Percentiles rank a stretch among this genome's conserved stretches.
Conservation (phyloP, 2,888 invertebrate genomes). For the Drosophila affinis region DNA sequence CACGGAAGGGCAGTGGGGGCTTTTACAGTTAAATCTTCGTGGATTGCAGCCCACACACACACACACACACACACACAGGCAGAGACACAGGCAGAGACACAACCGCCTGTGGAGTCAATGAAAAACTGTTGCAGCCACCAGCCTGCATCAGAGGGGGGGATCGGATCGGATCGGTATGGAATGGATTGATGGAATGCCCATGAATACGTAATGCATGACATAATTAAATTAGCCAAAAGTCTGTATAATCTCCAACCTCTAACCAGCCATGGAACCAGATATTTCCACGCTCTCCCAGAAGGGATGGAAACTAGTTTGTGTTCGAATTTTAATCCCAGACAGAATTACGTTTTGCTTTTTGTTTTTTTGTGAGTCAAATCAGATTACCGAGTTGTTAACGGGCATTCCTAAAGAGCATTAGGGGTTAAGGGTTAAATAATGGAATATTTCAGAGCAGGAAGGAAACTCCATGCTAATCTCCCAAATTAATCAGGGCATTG, state of each 20-base stretch:
- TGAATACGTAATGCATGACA: slow-evolving; percentile 44
- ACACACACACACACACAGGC: neutral
- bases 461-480: slow-evolving; percentile 3
- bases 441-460: slow-evolving; percentile 12
- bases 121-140: slow-evolving; percentile 24
- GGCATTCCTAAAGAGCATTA: slow-evolving; percentile 21
- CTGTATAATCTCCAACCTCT: slow-evolving; percentile 13
- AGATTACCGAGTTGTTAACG: slow-evolving; percentile 29
- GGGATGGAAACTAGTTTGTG: slow-evolving; percentile 17
- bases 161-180: neutral
- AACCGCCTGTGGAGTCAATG: slow-evolving; percentile 38
- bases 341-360: slow-evolving; percentile 10
- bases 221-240: slow-evolving; percentile 51
- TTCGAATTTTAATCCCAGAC: slow-evolving; percentile 21
- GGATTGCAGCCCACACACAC: slow-evolving; percentile 22
- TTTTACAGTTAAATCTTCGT: slow-evolving; percentile 42
- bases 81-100: neutral
- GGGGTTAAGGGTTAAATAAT: slow-evolving; percentile 16
- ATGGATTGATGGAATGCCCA: slow-evolving; percentile 4
- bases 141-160: neutral
- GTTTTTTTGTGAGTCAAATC: slow-evolving; percentile 20
- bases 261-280: neutral
- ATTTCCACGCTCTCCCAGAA: neutral
- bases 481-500: slow-evolving; percentile 15
- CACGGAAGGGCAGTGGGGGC: slow-evolving; percentile 33